Evolutionary conservation across 2,113 vertebrate species (phyloP).

Genomic region (Paramormyrops kingsleyae): DNA sequence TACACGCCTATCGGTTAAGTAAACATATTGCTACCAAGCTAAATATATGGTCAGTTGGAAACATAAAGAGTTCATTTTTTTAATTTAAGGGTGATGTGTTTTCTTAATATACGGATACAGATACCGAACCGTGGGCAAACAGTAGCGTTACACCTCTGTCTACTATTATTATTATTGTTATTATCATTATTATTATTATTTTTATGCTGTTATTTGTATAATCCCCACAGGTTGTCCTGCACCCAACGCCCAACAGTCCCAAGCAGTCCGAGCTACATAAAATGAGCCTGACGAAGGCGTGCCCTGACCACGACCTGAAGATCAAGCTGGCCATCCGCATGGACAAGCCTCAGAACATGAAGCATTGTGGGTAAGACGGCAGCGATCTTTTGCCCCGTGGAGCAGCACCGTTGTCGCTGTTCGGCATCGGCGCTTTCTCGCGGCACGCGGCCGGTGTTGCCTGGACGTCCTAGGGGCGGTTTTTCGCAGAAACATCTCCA

Average conservation of each 20-base stretch:
- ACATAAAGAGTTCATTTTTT: neutral
- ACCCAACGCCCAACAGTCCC: conserved; percentile 94
- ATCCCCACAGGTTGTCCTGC: conserved; percentile 81
- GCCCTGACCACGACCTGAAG: conserved; percentile 91
- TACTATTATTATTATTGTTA: neutral
- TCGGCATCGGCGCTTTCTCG: neutral
- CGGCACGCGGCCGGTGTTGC: neutral
- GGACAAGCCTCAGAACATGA: conserved; percentile 99
- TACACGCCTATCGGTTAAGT: neutral
- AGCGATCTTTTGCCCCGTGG: neutral
- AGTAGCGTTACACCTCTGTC: neutral
- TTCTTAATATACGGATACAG: neutral
- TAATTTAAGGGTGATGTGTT: neutral
- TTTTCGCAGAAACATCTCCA: neutral
- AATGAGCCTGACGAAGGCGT: conserved; percentile 97
- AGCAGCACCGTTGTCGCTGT: neutral
- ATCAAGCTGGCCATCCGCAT: conserved; percentile 97
- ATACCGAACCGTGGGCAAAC: neutral
- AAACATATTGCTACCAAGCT: too few species aligned
- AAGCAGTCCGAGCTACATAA: conserved; percentile 97
- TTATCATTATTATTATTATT: neutral
- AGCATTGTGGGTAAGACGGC: conserved; percentile 86
- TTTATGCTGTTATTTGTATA: conserved; percentile 13
- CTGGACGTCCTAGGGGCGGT: neutral
- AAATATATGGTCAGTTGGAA: too few species aligned